Base-by-base conservation (phyloP, 2,888 invertebrate genomes). In the Apamea sordens region DNA sequence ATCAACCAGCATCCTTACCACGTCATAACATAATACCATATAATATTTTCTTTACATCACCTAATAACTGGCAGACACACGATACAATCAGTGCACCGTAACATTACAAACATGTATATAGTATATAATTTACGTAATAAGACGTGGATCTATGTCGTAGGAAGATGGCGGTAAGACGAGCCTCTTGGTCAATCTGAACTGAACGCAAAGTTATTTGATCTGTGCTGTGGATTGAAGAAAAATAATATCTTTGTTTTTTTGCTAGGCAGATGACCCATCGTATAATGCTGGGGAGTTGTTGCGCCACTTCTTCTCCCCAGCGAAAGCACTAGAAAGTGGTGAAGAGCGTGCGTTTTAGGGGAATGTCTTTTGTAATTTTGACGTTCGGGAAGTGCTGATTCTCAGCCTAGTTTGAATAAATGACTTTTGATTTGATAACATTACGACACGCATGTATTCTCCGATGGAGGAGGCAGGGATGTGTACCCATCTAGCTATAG, bases 91-190 rank as follows among this genome's bases (percentile, higher is more conserved):
- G 74, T 83, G 68, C 28, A 73, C 77, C 78, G 76, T 85, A 73
- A 69, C 80, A 77, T 88, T 86, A 80, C 88, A 83, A 82, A 86
- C 83, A 80, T 36, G 73, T 56, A 44, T 63, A 21, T 59, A 73
- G 44, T 86, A 61, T 65, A 32, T 68, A 21, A 44, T 88, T 89
- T 89, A 79, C 86, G 86, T 88, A 88, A 88, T 78, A 78, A 63
- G 6, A 24, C 56, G 32, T 32, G 72, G 76, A 83, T 89, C 77
- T 67, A 32, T 89, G 77, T 79, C 79, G 69, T 68, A 59, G 69
- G 68, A 79, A 74, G 79, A 83, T 69, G 75, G n/a, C 21, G 32
- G 85, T 75, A 83, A 85, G 85, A 47, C 18, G 78, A 87, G 67
- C n/a, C 68, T 63, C 81, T 87, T 87, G 81, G n/a, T 67, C 67